Evolutionary conservation across 2,797 vertebrate species (phyloP), one percentile per base, ranked within the genome.

Genomic region (Pterois miles): DNA sequence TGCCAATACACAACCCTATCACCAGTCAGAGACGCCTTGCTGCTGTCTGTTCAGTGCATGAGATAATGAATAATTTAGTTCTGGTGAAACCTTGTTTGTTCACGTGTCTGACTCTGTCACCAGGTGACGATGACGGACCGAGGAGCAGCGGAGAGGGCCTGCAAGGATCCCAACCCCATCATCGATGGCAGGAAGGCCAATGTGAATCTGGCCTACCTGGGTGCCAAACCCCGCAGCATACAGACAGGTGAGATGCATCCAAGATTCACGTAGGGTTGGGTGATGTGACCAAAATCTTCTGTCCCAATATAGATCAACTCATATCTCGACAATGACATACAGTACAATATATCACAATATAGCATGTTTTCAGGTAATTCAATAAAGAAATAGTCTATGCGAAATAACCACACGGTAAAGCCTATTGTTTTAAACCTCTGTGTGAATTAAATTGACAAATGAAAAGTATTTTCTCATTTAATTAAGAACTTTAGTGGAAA

Each of bases 171-270:
- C 2, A 99, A 99, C 84, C 98, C 98, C 83, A 98, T 98, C 88
- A 99, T 99, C 1, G 98, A 99, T 10, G 98, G 98, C 82, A 96
- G 98, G 81, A 99, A 99, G 90, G 98, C 98, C 40, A 99, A 99
- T 0, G 98, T 99, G 85, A 99, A 99, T 95, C 93, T 99, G 89
- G 98, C 98, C 0, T 99, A 99, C 91, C 93, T 99, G 89, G 98
- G 98, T 8, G 98, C 98, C 84, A 99, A 99, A 90, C 98, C 98
- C 1, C 95, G 98, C 82, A 98, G 96, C 91, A 94, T 99, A 86
- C 98, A 99, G 90, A 96, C 97, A 67, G 98, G 98, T 99, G 93
- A 96, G 96, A 16, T 52, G 2, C 9, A 58, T 20, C 25, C 1
- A 27, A 3, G 5, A 14, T 33, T 9, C 25, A 56, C 7, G 0